A percentile compares a stretch with the other conserved stretches of the same genome.
These are phyloP conservation scores for Borostomias antarcticus DNA, from an alignment of 2,797 vertebrate genomes.

Conservation along the genomic window DNA sequence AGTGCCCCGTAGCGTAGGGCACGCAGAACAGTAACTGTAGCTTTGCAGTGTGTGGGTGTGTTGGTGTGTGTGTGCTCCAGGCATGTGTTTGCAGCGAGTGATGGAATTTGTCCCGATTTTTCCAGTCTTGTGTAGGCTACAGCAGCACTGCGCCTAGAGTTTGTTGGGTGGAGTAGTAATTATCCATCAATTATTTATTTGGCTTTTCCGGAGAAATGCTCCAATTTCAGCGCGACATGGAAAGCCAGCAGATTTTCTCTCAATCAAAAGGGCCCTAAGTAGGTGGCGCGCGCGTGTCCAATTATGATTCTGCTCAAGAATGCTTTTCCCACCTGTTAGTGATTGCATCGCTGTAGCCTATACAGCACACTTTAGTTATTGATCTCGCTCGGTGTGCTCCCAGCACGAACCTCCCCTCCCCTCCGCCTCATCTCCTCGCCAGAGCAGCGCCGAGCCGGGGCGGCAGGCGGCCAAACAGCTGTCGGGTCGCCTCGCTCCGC, in stretches of 20 bases:
- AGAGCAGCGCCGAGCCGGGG: too few relatives aligned
- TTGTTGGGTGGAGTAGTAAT: constrained; percentile 28
- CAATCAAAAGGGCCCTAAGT: background rate
- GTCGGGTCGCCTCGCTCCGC: too few relatives aligned
- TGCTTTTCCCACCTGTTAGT: background rate
- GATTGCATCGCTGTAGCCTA: background rate
- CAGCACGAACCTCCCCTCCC: too few relatives aligned
- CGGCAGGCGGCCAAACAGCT: too few relatives aligned
- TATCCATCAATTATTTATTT: constrained; percentile 11
- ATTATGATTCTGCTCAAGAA: background rate
- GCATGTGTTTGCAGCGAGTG: background rate
- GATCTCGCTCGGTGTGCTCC: too few relatives aligned
- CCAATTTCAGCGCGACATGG: background rate
- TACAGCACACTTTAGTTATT: too few relatives aligned
- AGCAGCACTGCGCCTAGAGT: constrained; percentile 16
- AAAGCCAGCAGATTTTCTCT: background rate
- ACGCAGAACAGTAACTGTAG: background rate
- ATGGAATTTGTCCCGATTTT: background rate
- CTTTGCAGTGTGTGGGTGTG: background rate
- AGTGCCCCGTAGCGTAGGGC: background rate
- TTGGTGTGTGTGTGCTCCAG: background rate
- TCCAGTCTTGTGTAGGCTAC: background rate
- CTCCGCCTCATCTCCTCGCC: too few relatives aligned
- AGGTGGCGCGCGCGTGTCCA: background rate
- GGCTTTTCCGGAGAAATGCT: background rate